Evolutionary conservation across 2,888 invertebrate species (phyloP).

Genomic region (Villa cingulata): DNA sequence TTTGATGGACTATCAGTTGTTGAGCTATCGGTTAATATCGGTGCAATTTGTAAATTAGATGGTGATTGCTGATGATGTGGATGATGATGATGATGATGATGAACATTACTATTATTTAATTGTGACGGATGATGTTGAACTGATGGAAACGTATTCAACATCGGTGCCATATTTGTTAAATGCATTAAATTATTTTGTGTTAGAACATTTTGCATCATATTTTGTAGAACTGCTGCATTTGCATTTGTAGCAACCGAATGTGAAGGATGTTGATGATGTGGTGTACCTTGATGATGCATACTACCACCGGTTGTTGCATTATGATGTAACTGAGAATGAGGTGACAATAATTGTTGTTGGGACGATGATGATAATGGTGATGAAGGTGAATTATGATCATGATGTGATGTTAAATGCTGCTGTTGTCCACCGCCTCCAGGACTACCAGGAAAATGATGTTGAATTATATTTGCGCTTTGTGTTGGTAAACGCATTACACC

Average conservation of each 20-base stretch:
- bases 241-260: background rate
- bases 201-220: conserved; percentile 30
- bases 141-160: conserved; percentile 16
- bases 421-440: conserved; percentile 2
- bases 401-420: conserved; percentile 12
- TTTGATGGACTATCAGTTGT: conserved; percentile 26
- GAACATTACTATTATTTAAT: conserved; percentile 7
- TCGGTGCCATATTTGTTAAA: conserved; percentile 22
- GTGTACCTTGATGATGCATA: conserved; percentile 5
- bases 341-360: conserved; percentile 1
- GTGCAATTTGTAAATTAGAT: conserved; percentile 20
- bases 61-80: conserved; percentile 17
- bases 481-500: background rate
- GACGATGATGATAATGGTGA: background rate
- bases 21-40: conserved; percentile 20
- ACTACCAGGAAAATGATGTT: background rate
- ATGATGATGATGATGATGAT: conserved; percentile 6
- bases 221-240: conserved; percentile 18
- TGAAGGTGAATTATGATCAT: conserved; percentile 10
- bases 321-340: conserved; percentile 6
- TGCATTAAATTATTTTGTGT: conserved; percentile 26
- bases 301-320: background rate
- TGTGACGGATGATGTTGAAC: conserved; percentile 6
- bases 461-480: conserved; percentile 4
- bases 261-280: conserved; percentile 3